Conservation (phyloP, 2,888 invertebrate genomes). For the Idaea aversata region DNA sequence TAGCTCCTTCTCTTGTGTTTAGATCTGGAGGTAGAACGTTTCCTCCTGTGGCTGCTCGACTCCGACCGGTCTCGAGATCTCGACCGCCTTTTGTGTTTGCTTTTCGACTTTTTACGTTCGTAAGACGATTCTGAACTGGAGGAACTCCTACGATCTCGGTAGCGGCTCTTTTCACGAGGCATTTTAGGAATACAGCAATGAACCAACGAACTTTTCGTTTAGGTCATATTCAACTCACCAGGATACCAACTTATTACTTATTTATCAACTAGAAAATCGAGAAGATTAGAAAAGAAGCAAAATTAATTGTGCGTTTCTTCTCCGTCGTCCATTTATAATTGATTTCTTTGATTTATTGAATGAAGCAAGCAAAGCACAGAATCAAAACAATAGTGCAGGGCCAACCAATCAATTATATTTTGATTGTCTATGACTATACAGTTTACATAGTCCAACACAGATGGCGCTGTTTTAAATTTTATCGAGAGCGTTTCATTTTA, state of each 20-base stretch:
- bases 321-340: no score
- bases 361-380: neutral
- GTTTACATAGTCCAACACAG: constrained; percentile 8
- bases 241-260: neutral
- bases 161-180: constrained; percentile 72
- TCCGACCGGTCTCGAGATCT: constrained; percentile 65
- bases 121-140: constrained; percentile 72
- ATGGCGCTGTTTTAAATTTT: constrained; percentile 8
- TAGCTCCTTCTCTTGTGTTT: constrained; percentile 59
- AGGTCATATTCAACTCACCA: neutral
- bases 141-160: constrained; percentile 65
- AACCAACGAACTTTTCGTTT: constrained; percentile 3
- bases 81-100: constrained; percentile 63
- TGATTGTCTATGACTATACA: neutral
- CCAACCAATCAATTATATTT: neutral
- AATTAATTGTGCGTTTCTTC: no score
- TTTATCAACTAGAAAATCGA: no score
- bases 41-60: constrained; percentile 56
- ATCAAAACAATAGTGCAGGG: neutral
- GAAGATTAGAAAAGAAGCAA: no score
- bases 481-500: neutral
- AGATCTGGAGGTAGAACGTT: constrained; percentile 58
- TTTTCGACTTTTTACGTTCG: constrained; percentile 64
- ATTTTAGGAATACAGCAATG: constrained; percentile 34
- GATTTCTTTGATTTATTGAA: no score